phyloP scores from a whole-genome alignment of 2,113 vertebrate species.

The Myotis yumanensis region DNA sequence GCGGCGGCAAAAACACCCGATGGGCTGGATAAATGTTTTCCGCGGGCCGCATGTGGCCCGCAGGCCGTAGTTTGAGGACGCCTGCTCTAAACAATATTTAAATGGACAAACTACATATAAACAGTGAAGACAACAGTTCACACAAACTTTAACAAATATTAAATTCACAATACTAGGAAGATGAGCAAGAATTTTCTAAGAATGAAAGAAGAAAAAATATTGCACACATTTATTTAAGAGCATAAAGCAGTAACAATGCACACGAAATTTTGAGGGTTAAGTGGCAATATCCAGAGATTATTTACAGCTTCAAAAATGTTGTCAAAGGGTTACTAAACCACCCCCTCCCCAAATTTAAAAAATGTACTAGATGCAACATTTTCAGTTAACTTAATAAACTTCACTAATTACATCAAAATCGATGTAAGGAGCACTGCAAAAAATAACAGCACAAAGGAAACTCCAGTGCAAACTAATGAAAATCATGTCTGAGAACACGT shows the following conservation, averaged over 20 bases:
- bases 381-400: constrained; percentile 38
- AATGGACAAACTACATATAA: constrained; percentile 29
- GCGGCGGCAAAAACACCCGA: no score
- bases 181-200: constrained; percentile 15
- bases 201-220: neutral
- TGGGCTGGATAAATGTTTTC: no score
- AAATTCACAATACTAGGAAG: constrained; percentile 24
- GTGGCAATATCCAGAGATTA: neutral
- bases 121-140: neutral
- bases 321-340: neutral
- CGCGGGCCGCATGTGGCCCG: no score
- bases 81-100: constrained; percentile 26
- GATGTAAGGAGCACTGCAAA: neutral
- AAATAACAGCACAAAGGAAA: constrained; percentile 27
- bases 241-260: constrained; percentile 6
- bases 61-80: no score
- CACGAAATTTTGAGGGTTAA: neutral
- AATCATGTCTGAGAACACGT: neutral
- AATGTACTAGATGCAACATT: neutral
- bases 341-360: neutral
- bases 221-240: neutral
- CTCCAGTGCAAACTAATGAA: neutral
- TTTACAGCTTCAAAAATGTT: neutral
- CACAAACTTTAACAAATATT: constrained; percentile 44
- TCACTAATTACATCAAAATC: constrained; percentile 38